Conservation (phyloP, 2,797 vertebrate species). For the Falco peregrinus region DNA sequence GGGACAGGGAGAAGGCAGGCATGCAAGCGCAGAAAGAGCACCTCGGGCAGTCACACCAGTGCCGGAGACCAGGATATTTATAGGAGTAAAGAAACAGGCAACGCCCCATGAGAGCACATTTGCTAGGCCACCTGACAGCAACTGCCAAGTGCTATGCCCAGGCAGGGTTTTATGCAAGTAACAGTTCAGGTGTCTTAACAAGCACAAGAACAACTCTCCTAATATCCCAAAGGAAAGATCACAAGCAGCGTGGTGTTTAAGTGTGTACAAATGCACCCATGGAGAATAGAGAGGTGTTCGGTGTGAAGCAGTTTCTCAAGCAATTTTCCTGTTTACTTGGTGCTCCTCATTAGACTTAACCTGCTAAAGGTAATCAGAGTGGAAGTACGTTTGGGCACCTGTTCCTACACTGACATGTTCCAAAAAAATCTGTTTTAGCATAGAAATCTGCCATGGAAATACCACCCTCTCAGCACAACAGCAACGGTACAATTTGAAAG, state of each 20-base stretch:
- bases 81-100: not conserved
- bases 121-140: rapidly evolving
- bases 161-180: not conserved
- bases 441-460: not conserved
- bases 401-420: not conserved
- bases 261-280: rapidly evolving
- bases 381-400: not conserved
- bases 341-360: not conserved
- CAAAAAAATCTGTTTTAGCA: not conserved
- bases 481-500: not conserved
- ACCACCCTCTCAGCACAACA: rapidly evolving
- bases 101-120: rapidly evolving
- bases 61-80: not conserved
- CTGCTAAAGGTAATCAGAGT: not conserved
- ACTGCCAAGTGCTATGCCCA: not conserved
- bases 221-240: not conserved
- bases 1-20: not conserved
- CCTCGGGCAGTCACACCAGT: not conserved
- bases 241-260: not conserved
- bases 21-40: not conserved
- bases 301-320: not conserved
- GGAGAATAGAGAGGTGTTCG: not conserved
- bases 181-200: not conserved
- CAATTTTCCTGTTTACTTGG: not conserved
- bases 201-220: not conserved